Conservation (phyloP, 2,113 vertebrate species). For the Capricornis sumatraensis region DNA sequence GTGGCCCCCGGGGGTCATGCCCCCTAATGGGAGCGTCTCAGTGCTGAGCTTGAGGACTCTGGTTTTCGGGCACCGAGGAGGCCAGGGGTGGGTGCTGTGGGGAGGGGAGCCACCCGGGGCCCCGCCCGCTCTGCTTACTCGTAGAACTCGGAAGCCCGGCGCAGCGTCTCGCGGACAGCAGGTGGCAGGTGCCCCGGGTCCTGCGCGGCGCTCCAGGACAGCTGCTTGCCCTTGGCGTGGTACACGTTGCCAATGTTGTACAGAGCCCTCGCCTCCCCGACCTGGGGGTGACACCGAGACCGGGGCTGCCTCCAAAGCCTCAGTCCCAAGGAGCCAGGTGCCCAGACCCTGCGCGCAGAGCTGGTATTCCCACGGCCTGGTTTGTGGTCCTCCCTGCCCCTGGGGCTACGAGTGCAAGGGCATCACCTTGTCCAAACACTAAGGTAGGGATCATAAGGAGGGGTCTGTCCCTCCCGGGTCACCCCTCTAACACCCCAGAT, state of each 20-base stretch:
- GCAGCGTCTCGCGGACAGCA: conserved; percentile 89
- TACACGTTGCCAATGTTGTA: conserved; percentile 97
- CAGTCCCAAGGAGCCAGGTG: accelerated
- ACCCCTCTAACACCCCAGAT: neutral
- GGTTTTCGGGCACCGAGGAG: neutral
- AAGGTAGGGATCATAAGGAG: accelerated
- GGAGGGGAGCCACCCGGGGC: neutral
- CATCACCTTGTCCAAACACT: neutral
- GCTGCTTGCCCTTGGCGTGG: conserved; percentile 96
- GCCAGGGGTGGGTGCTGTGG: neutral
- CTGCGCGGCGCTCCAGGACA: conserved; percentile 88
- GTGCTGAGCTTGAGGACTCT: neutral
- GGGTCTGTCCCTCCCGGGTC: accelerated
- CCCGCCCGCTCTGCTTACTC: conserved; percentile 82
- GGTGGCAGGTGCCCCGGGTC: conserved; percentile 89
- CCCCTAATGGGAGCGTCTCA: accelerated
- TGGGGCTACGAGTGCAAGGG: accelerated
- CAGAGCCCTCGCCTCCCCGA: conserved; percentile 93
- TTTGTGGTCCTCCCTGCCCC: accelerated
- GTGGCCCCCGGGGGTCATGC: neutral
- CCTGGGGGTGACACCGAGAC: conserved; percentile 72
- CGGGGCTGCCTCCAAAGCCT: accelerated
- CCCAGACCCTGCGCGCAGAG: accelerated
- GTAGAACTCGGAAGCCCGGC: conserved; percentile 92
- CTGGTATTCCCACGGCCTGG: accelerated